These are phyloP conservation scores for Falco biarmicus DNA, from an alignment of 2,797 vertebrate genomes.

Conservation along the genomic window DNA sequence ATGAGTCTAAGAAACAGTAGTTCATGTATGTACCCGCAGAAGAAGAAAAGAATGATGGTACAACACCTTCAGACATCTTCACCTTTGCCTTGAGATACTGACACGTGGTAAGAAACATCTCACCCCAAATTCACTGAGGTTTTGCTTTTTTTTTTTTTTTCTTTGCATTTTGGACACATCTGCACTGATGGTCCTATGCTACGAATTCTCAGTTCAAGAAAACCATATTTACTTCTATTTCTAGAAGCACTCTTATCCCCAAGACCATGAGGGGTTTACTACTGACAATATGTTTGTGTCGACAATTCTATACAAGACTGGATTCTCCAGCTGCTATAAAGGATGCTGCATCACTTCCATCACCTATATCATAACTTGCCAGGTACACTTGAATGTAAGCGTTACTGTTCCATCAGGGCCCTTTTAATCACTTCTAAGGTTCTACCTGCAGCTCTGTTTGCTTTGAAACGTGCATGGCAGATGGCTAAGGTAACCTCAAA, in stretches of 20 bases:
- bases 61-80: neutral
- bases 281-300: neutral
- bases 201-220: neutral
- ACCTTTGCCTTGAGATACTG: neutral
- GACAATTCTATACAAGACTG: neutral
- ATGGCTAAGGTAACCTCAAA: neutral
- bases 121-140: neutral
- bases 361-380: neutral
- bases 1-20: neutral
- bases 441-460: neutral
- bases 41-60: neutral
- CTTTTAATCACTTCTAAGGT: neutral
- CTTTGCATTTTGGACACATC: neutral
- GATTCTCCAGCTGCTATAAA: neutral
- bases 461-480: neutral
- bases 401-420: accelerated
- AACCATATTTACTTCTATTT: neutral
- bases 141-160: neutral
- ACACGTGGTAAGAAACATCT: neutral
- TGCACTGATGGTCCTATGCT: neutral
- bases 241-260: neutral
- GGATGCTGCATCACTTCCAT: neutral
- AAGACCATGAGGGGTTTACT: neutral
- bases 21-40: neutral
- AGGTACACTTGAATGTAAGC: neutral